phyloP scores from a whole-genome alignment of 2,888 invertebrate species.

The Adelognathus sp. region DNA sequence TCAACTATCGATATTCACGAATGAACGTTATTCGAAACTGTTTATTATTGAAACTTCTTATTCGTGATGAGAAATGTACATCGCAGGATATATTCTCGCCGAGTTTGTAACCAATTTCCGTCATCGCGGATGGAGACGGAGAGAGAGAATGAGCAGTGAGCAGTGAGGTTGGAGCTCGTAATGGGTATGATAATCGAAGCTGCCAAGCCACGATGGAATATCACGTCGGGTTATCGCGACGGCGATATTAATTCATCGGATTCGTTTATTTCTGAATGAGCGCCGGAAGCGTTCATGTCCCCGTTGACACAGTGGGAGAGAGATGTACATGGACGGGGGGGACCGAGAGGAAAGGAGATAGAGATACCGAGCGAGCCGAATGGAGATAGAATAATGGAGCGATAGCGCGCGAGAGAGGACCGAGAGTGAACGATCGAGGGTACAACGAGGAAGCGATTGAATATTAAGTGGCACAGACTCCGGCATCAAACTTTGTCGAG shows the following conservation, averaged over 20 bases:
- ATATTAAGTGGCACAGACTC: constrained; percentile 69
- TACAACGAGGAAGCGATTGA: constrained; percentile 68
- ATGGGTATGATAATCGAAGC: constrained; percentile 37
- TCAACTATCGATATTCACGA: too few species aligned
- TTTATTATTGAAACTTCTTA: too few species aligned
- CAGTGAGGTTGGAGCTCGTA: not conserved
- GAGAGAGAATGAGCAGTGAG: not conserved
- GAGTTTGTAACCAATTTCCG: constrained; percentile 18
- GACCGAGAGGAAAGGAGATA: constrained; percentile 4
- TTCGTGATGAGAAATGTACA: too few species aligned
- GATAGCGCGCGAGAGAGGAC: constrained; percentile 18
- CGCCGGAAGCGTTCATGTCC: constrained; percentile 15
- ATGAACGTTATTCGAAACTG: too few species aligned
- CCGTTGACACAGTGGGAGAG: not conserved
- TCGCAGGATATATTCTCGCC: not conserved
- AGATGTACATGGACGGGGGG: not conserved
- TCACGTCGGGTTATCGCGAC: constrained; percentile 53
- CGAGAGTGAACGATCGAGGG: constrained; percentile 50
- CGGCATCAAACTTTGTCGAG: constrained; percentile 50
- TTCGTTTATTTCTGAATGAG: constrained; percentile 63
- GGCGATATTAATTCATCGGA: constrained; percentile 68
- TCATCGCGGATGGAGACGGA: not conserved
- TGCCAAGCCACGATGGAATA: constrained; percentile 46
- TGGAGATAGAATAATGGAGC: constrained; percentile 30
- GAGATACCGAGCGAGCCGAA: constrained; percentile 9